Evolutionary conservation across 2,113 vertebrate genomes (phyloP), one percentile per base, ranked within the genome.

Genomic region (Acinonyx jubatus): DNA sequence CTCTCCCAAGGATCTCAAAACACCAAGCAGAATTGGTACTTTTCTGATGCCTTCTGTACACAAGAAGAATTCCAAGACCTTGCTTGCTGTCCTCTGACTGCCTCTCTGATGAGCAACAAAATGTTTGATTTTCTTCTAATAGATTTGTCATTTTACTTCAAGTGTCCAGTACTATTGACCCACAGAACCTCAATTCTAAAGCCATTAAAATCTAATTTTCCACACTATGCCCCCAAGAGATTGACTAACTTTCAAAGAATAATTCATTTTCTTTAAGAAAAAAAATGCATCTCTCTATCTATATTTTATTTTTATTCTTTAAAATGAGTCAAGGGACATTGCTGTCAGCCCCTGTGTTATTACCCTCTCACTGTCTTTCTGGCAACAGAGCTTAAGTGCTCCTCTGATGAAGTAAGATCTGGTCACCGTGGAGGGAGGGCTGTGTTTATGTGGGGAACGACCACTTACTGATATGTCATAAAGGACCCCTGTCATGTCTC

Each of bases 151-250:
- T 97, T 97, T 98, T 93, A 96, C 78, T 89, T 97, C 97, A 96
- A 98, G 98, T 96, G 97, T 95, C 98, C 97, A 94, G 98, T 98
- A 96, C 98, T 97, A 91, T 98, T 99, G 98, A 99, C 98, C 98
- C 45, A 4, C 50, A 95, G 98, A 98, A 98, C 98, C 98, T 98
- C 98, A 97, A 98, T 98, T 98, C 97, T 98, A 98, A 97, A 98
- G 98, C 98, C 97, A 98, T 99, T 98, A 99, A 99, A 98, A 98
- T 97, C 98, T 98, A 96, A 98, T 98, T 98, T 99, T 98, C 98
- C 97, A 98, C 94, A 97, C 57, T 78, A 63, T 97, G 98, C 98
- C 98, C 98, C 97, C 85, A 98, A 98, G 98, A 98, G 98, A 98
- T 98, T 96, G 96, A 93, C 98, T 98, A 97, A 98, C 98, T 98